Evolutionary conservation across 2,888 invertebrate genomes (phyloP), one percentile per base, ranked within the genome.

Genomic region (Cremastinae sp.): DNA sequence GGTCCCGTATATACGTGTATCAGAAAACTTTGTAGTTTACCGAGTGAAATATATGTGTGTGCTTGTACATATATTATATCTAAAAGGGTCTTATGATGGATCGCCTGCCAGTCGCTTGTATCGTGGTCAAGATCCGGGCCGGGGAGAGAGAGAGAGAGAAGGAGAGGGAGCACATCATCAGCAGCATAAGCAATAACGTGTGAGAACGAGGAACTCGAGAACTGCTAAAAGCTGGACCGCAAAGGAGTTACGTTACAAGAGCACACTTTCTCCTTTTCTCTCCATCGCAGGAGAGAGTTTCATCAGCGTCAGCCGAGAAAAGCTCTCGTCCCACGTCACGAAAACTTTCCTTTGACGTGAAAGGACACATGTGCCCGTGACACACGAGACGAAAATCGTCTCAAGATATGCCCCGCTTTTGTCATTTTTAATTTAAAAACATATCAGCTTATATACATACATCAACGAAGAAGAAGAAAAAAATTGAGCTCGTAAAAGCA

Each of bases 61-160:
- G 18, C 45, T 12, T 36, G 45, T 49, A 68, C 38, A 58, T 38
- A 49, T 38, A 53, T 70, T 53, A 64, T n/a, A n/a, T 28, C 58
- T 28, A 7, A 34, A 59, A 59, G 64, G 51, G 61, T 53, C 43
- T 73, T 59, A 76, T 76, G 76, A 73, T 73, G 72, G 73, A 76
- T 76, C 68, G 69, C 59, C 64, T 76, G 73, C 62, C 75, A 68
- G 68, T 18, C 72, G 72, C 75, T 70, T 53, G 75, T 3, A 28
- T 28, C 28, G 16, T 66, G 70, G 68, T 62, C 49, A 56, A 62
- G 47, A 22, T 45, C 54, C 56, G 36, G 28, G 28, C 28, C 28
- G 28, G 28, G 28, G 28, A 28, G 28, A 28, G 28, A 28, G 28
- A 28, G 28, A 28, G 28, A 28, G 5, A 3, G 28, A 28, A 3